These are phyloP conservation scores for Sceliomorpha sp. DNA, from an alignment of 2,888 invertebrate genomes.

Conservation along the genomic window DNA sequence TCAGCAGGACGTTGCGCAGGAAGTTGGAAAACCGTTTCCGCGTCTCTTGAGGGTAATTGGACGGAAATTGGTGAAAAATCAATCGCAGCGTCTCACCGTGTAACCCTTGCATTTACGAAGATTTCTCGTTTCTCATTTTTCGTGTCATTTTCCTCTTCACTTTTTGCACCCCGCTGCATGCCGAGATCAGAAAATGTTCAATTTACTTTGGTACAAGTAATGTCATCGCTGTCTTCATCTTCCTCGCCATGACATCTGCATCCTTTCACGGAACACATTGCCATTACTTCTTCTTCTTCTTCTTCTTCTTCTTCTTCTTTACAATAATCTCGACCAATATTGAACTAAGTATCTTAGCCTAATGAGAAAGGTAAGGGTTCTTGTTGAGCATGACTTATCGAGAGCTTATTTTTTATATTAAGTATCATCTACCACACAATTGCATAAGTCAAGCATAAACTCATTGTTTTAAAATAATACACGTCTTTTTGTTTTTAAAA, in stretches of 20 bases:
- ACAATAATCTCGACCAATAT: too few relatives aligned
- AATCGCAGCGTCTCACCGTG: constrained; percentile 42
- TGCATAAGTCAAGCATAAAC: too few relatives aligned
- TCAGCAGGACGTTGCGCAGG: constrained; percentile 60
- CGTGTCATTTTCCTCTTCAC: constrained; percentile 31
- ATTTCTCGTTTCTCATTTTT: constrained; percentile 36
- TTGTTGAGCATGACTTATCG: too few relatives aligned
- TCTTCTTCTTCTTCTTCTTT: too few relatives aligned
- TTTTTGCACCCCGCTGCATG: constrained; percentile 10
- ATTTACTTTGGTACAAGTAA: constrained; percentile 25
- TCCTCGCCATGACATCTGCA: constrained; percentile 22
- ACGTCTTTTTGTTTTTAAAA: too few relatives aligned
- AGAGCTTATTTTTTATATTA: too few relatives aligned
- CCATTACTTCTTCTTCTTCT: too few relatives aligned
- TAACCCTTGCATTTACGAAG: constrained; percentile 36
- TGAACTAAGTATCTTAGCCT: too few relatives aligned
- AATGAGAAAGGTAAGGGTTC: too few relatives aligned
- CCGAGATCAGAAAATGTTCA: constrained; percentile 32
- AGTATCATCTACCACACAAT: too few relatives aligned
- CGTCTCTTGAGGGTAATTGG: constrained; percentile 68
- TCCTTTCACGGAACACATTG: constrained; percentile 16
- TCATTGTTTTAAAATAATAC: too few relatives aligned
- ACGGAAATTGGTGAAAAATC: constrained; percentile 70
- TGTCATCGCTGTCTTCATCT: constrained; percentile 9
- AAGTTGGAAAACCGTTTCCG: constrained; percentile 65